These are phyloP conservation scores for Triplophysa siluroides DNA, from an alignment of 2,113 vertebrate genomes.

Conservation along the genomic window DNA sequence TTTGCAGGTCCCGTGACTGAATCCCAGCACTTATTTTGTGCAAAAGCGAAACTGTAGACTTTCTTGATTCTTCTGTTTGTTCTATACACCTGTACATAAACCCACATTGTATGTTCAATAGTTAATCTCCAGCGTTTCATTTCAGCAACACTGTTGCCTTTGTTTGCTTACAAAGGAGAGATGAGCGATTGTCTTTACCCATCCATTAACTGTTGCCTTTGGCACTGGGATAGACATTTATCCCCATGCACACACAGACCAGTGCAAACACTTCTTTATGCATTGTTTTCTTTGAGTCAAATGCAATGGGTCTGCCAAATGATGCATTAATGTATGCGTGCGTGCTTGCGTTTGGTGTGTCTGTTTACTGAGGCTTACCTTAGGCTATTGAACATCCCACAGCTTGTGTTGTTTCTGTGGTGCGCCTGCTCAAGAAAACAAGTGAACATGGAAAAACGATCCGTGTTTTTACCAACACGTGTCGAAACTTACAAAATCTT, in stretches of 20 bases:
- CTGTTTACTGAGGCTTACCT: conserved; percentile 13
- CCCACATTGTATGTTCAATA: neutral
- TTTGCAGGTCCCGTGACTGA: no score
- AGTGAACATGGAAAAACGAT: neutral
- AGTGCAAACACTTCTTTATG: conserved; percentile 3
- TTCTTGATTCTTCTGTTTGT: neutral
- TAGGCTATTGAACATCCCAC: conserved; percentile 17
- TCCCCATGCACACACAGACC: conserved; percentile 23
- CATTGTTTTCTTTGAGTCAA: neutral
- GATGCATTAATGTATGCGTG: neutral
- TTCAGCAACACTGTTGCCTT: conserved; percentile 44
- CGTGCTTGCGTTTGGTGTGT: conserved; percentile 9
- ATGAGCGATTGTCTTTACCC: conserved; percentile 39
- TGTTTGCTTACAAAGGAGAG: conserved; percentile 37
- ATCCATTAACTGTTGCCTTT: no score
- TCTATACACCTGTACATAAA: neutral
- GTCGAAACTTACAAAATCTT: no score
- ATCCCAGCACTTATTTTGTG: no score
- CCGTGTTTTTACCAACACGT: neutral
- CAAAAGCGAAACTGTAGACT: neutral
- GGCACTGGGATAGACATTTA: conserved; percentile 2
- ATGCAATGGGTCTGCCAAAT: neutral
- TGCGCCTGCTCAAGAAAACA: neutral
- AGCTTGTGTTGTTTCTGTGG: neutral
- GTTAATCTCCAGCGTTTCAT: conserved; percentile 7